Percentiles rank a stretch among this genome's conserved stretches.
Evolutionary conservation across 2,888 invertebrate genomes (phyloP).

Genomic region (Epinotia ramella): DNA sequence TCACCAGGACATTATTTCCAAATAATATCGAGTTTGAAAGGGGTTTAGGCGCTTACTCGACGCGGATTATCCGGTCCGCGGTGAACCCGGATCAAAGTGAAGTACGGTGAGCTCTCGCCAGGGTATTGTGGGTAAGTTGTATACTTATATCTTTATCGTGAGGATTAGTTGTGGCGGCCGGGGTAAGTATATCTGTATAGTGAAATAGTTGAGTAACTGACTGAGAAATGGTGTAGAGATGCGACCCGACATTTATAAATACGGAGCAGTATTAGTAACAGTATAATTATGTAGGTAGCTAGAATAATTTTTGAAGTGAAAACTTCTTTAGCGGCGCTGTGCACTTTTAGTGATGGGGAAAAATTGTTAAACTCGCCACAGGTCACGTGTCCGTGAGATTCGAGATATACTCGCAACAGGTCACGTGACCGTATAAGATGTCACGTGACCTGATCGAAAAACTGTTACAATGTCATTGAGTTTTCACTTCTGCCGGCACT

Average conservation of each 20-base stretch:
- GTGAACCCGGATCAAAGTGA: constrained; percentile 34
- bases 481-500: too few species aligned
- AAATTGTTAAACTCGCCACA: too few species aligned
- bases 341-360: too few species aligned
- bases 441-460: too few species aligned
- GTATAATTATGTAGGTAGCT: background rate
- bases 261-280: background rate
- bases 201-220: background rate
- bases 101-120: constrained; percentile 13
- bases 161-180: constrained; percentile 12
- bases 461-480: too few species aligned
- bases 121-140: background rate
- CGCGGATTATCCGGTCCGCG: constrained; percentile 28
- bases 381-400: too few species aligned
- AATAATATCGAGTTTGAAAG: background rate
- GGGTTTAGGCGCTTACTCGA: constrained; percentile 26
- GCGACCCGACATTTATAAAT: background rate
- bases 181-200: background rate
- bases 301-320: too few species aligned
- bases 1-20: constrained; percentile 6
- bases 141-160: constrained; percentile 10
- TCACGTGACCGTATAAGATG: too few species aligned
- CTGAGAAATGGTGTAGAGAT: background rate
- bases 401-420: too few species aligned
- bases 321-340: too few species aligned